Evolutionary conservation across 1,140 invertebrate genomes (phyloP).

Genomic region (Drosophila yakuba): DNA sequence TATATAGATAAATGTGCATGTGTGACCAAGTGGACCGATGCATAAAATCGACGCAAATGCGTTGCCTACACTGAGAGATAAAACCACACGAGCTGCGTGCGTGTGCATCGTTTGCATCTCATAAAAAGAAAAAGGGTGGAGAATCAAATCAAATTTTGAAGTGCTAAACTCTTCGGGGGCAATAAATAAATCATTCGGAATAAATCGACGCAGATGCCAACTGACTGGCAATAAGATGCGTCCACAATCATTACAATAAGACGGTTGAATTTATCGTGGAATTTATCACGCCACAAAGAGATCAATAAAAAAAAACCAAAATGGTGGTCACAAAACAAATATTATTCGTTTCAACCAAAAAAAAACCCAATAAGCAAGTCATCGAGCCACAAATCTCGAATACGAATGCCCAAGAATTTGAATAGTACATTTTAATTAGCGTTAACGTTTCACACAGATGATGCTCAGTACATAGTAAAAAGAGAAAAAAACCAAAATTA

Average conservation of each 20-base stretch:
- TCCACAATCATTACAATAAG: conserved; percentile 1
- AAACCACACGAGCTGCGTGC: conserved; percentile 12
- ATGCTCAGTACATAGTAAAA: not conserved
- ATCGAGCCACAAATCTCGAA: conserved; percentile 1
- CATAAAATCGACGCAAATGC: conserved; percentile 45
- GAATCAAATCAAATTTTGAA: no score
- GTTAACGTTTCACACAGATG: conserved; percentile 1
- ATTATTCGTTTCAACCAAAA: not conserved
- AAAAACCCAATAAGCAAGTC: not conserved
- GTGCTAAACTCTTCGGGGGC: not conserved
- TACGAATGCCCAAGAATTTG: conserved; percentile 16
- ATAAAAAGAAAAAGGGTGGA: no score
- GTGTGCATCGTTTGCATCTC: not conserved
- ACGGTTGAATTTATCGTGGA: not conserved
- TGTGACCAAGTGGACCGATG: conserved; percentile 13
- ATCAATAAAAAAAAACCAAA: conserved; percentile 6
- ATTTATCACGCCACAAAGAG: not conserved
- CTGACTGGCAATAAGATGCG: conserved; percentile 4
- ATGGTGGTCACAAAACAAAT: not conserved
- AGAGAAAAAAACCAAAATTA: not conserved
- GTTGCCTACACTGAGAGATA: conserved; percentile 37
- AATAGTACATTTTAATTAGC: conserved; percentile 42
- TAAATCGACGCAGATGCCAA: not conserved
- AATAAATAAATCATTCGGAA: not conserved
- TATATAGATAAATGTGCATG: conserved; percentile 7